phyloP scores from a whole-genome alignment of 37 sponge, comb jelly and placozoan genomes.

The Mnemiopsis leidyi region DNA sequence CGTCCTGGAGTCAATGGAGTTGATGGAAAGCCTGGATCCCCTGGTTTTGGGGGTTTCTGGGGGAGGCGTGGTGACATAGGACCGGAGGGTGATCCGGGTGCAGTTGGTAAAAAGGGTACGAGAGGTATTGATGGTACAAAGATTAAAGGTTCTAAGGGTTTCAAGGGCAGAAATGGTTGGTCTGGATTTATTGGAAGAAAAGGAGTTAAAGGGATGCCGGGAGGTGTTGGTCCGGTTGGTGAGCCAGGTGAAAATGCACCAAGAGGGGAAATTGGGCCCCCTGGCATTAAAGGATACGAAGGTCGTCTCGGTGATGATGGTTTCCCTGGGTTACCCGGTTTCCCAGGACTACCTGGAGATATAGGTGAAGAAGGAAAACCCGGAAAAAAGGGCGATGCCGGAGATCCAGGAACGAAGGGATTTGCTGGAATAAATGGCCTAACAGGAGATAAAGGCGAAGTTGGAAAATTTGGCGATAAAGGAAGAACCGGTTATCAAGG shows the following conservation, averaged over 20 bases:
- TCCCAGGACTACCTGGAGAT: not conserved
- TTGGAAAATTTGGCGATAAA: not conserved
- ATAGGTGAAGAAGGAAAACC: not conserved
- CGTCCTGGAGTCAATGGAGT: not conserved
- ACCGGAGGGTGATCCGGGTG: not conserved
- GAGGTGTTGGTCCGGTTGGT: not conserved
- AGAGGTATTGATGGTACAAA: not conserved
- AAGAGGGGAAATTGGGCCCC: not conserved
- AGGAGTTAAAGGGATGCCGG: not conserved
- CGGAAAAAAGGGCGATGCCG: not conserved
- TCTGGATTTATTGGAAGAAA: not conserved
- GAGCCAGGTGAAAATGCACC: not conserved
- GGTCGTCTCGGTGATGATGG: conserved; percentile 35
- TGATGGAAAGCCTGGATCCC: conserved; percentile 1
- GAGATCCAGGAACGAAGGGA: not conserved
- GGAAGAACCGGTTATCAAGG: not conserved
- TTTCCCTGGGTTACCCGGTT: conserved; percentile 27
- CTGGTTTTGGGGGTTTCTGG: not conserved
- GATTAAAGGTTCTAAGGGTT: not conserved
- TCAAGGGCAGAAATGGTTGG: conserved; percentile 22
- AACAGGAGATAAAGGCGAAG: not conserved
- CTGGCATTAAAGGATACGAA: not conserved
- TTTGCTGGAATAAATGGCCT: not conserved
- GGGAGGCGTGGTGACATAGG: not conserved
- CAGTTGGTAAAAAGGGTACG: not conserved